Conservation (phyloP, 2,113 vertebrate species). For the Clarias batrachus region DNA sequence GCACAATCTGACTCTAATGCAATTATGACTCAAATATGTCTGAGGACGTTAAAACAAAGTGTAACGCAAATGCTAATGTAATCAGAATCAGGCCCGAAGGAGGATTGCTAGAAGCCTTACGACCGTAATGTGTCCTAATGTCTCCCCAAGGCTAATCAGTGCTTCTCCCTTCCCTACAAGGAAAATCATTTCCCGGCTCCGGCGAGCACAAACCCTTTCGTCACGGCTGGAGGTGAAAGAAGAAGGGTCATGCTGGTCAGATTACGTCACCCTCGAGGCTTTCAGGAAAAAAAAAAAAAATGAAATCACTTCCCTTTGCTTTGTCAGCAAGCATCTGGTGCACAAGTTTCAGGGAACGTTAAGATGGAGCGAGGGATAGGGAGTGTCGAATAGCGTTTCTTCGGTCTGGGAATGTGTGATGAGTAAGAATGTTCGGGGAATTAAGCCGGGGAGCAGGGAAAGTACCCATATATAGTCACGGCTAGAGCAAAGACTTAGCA, state of each 20-base stretch:
- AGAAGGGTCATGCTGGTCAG: background rate
- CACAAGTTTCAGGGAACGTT: slow-evolving; percentile 21
- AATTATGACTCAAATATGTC: background rate
- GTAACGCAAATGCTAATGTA: slow-evolving; percentile 12
- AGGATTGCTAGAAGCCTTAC: background rate
- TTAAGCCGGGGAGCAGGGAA: slow-evolving; percentile 28
- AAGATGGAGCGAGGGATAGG: background rate
- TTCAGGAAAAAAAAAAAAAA: slow-evolving; percentile 15
- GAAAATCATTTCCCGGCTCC: background rate
- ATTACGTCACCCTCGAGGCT: slow-evolving; percentile 43
- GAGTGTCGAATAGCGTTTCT: slow-evolving; percentile 43
- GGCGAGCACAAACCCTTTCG: slow-evolving; percentile 45
- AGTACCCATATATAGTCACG: slow-evolving; percentile 56
- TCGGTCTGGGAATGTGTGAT: slow-evolving; percentile 54
- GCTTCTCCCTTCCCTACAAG: background rate
- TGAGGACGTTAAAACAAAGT: background rate
- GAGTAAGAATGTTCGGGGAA: slow-evolving; percentile 44
- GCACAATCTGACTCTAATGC: background rate
- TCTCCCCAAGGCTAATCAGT: background rate
- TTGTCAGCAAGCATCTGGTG: slow-evolving; percentile 41
- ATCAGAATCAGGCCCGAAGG: slow-evolving; percentile 7
- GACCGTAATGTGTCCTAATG: slow-evolving; percentile 1
- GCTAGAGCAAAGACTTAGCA: slow-evolving; percentile 26
- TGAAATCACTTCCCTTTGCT: slow-evolving; percentile 52
- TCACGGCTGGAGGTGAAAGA: slow-evolving; percentile 3